phyloP scores from a whole-genome alignment of 2,888 invertebrate genomes.

The Lymantria monacha region DNA sequence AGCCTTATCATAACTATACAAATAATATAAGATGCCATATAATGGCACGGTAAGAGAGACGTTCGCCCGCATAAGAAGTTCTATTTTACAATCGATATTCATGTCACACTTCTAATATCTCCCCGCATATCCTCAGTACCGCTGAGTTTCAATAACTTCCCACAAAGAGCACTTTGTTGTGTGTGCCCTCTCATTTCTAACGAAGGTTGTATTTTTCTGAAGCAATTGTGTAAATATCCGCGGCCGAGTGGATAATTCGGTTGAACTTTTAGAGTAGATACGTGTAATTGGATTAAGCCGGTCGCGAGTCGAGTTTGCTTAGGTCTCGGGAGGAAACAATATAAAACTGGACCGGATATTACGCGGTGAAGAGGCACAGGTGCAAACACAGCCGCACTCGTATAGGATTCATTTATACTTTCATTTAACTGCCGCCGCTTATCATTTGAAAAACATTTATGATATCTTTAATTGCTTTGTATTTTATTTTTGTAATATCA shows the following conservation, averaged over 20 bases:
- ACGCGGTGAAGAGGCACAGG: constrained; percentile 69
- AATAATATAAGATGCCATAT: too few species aligned
- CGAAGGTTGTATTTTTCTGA: constrained; percentile 15
- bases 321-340: constrained; percentile 68
- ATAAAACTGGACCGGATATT: constrained; percentile 77
- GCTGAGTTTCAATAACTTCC: constrained; percentile 14
- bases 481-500: too few species aligned
- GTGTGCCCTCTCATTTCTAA: constrained; percentile 4
- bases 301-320: constrained; percentile 65
- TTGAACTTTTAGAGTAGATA: constrained; percentile 52
- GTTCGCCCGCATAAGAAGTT: constrained; percentile 22
- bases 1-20: too few species aligned
- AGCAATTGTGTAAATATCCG: constrained; percentile 29
- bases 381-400: constrained; percentile 59
- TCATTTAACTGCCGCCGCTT: constrained; percentile 50
- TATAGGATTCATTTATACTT: constrained; percentile 57
- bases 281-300: constrained; percentile 71
- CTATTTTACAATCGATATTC: constrained; percentile 31
- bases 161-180: constrained; percentile 4
- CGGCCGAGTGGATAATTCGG: constrained; percentile 41
- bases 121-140: constrained; percentile 9
- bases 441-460: constrained; percentile 34
- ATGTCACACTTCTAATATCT: constrained; percentile 39
- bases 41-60: constrained; percentile 19
- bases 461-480: too few species aligned